Evolutionary conservation across 2,113 vertebrate genomes (phyloP).

Genomic region (Numenius arquata): DNA sequence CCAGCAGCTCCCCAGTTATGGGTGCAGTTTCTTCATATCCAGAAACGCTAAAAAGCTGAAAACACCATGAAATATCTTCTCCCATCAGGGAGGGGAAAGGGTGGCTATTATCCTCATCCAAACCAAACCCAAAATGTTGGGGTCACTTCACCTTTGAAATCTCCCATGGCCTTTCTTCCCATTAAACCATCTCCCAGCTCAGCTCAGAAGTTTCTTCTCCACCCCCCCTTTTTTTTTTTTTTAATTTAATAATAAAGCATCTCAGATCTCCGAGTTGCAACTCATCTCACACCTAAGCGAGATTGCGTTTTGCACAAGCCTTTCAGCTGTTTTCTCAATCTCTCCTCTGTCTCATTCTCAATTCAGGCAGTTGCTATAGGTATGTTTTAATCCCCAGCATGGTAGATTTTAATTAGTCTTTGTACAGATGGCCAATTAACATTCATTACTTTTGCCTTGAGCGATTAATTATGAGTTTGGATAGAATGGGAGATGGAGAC

Average conservation of each 20-base stretch:
- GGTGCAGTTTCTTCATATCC: accelerated
- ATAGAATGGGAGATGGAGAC: conserved; percentile 79
- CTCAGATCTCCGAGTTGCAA: conserved; percentile 54
- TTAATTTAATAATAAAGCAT: conserved; percentile 47
- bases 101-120: not conserved
- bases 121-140: conserved; percentile 25
- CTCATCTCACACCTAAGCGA: conserved; percentile 78
- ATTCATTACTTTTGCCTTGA: conserved; percentile 91
- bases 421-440: conserved; percentile 92
- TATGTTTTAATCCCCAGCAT: conserved; percentile 88
- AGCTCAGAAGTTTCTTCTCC: conserved; percentile 14
- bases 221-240: not conserved
- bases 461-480: conserved; percentile 89
- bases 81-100: not conserved
- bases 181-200: conserved; percentile 8
- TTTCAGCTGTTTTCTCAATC: conserved; percentile 77
- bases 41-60: not conserved
- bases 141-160: conserved; percentile 43
- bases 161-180: conserved; percentile 40
- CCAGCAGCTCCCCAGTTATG: not conserved
- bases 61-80: not conserved
- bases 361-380: conserved; percentile 83
- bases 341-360: conserved; percentile 75
- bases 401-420: conserved; percentile 93
- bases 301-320: conserved; percentile 71